These are phyloP conservation scores for Crotalus helleri DNA, from an alignment of 2,113 vertebrate genomes.

Conservation along the genomic window DNA sequence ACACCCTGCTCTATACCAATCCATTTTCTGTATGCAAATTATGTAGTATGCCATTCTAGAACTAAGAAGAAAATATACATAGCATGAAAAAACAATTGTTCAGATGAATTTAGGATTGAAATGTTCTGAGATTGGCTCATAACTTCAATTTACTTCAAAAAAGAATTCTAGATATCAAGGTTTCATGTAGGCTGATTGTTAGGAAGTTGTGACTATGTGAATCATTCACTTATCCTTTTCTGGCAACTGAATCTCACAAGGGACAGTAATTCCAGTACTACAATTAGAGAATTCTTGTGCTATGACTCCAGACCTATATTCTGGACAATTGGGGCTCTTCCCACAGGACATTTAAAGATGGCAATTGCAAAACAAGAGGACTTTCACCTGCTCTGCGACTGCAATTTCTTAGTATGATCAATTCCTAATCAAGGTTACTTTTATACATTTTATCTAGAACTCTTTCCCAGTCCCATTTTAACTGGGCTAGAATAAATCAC, in stretches of 20 bases:
- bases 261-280: neutral
- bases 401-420: neutral
- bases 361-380: slow-evolving; percentile 1
- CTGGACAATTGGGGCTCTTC: neutral
- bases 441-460: neutral
- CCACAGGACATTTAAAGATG: neutral
- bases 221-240: neutral
- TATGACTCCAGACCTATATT: neutral
- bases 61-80: neutral
- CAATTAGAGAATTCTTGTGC: slow-evolving; percentile 1
- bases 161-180: neutral
- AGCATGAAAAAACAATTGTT: neutral
- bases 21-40: neutral
- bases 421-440: neutral
- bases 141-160: neutral
- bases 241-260: neutral
- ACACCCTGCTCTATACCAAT: too few relatives aligned
- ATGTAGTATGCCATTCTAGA: neutral
- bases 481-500: neutral
- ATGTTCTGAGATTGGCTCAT: neutral
- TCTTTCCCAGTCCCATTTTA: neutral
- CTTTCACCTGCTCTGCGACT: slow-evolving; percentile 4
- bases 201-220: neutral
- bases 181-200: neutral
- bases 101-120: neutral